These are phyloP conservation scores for Drosophila affinis DNA, from an alignment of 2,888 invertebrate genomes.

Conservation along the genomic window DNA sequence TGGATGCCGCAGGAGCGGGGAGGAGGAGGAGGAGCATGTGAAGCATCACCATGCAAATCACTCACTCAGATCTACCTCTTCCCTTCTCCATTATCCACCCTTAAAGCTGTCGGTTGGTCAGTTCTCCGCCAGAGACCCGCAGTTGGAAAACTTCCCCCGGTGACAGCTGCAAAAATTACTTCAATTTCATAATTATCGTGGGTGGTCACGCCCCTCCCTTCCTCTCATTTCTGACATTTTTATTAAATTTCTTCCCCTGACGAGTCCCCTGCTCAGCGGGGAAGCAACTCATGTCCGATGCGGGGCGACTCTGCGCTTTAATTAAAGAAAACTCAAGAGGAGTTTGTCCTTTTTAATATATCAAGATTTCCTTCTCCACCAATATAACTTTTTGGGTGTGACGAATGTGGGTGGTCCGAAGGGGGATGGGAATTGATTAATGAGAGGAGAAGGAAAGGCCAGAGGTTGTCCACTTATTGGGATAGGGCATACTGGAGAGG, in stretches of 20 bases:
- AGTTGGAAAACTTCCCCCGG: conserved; percentile 27
- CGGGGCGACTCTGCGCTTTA: conserved; percentile 41
- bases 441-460: conserved; percentile 7
- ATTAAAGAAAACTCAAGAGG: conserved; percentile 44
- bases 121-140: conserved; percentile 2
- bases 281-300: conserved; percentile 36
- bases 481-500: too few species aligned
- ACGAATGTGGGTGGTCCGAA: not conserved
- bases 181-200: conserved; percentile 59
- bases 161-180: conserved; percentile 46
- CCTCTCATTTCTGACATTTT: conserved; percentile 52
- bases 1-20: conserved; percentile 10
- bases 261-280: conserved; percentile 6
- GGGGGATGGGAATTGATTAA: conserved; percentile 26
- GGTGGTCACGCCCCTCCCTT: conserved; percentile 33
- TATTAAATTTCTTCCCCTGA: conserved; percentile 43
- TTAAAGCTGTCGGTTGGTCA: conserved; percentile 26
- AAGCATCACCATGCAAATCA: conserved; percentile 32
- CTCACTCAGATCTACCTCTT: not conserved
- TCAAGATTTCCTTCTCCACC: conserved; percentile 27
- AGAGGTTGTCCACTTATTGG: conserved; percentile 16
- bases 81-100: conserved; percentile 15
- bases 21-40: not conserved
- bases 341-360: conserved; percentile 31
- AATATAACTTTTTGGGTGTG: conserved; percentile 8